These are phyloP conservation scores for Zoanthus sociatus DNA, from an alignment of 92 coral and sea anemone genomes.

Conservation along the genomic window DNA sequence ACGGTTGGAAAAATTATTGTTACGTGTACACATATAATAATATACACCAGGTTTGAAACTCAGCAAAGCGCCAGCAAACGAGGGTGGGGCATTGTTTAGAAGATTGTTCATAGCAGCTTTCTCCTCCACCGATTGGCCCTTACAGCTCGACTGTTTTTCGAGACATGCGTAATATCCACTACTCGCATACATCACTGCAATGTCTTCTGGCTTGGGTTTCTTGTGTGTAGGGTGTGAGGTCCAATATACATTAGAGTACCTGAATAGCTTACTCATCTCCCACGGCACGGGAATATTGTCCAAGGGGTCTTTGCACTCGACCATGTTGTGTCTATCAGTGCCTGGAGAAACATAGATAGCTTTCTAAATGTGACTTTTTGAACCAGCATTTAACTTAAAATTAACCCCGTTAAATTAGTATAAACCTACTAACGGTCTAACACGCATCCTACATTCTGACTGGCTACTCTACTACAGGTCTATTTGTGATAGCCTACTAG, in stretches of 20 bases:
- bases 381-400: too few species aligned
- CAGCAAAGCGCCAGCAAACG: conserved; percentile 86
- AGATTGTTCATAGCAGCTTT: conserved; percentile 75
- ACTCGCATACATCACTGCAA: conserved; percentile 78
- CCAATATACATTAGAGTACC: conserved; percentile 71
- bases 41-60: conserved; percentile 75
- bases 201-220: conserved; percentile 75
- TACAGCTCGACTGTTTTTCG: background rate
- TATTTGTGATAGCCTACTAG: too few species aligned
- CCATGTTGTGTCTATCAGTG: conserved; percentile 92
- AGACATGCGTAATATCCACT: conserved; percentile 76
- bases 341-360: conserved; percentile 53
- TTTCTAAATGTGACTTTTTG: background rate
- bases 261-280: conserved; percentile 74
- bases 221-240: conserved; percentile 63
- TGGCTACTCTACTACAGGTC: too few species aligned
- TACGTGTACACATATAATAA: conserved; percentile 87
- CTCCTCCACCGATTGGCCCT: conserved; percentile 54
- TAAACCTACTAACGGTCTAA: too few species aligned
- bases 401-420: too few species aligned
- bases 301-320: conserved; percentile 74
- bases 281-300: conserved; percentile 84
- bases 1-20: conserved; percentile 97
- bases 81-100: conserved; percentile 94
- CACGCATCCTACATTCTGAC: too few species aligned